phyloP scores from a whole-genome alignment of 2,888 invertebrate species.

The Corythucha ciliata region DNA sequence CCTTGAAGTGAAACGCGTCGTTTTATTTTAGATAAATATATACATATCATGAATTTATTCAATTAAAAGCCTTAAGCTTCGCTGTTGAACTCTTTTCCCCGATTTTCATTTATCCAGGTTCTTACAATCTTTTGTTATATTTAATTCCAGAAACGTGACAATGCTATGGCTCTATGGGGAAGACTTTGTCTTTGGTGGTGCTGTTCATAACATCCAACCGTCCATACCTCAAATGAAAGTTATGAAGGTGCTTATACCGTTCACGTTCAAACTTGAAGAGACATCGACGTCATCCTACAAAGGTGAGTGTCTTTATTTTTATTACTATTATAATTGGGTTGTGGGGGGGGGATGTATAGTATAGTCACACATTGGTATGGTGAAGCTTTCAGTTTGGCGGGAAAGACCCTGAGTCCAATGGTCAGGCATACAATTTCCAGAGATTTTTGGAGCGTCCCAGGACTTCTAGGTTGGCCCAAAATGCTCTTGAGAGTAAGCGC shows the following conservation, averaged over 20 bases:
- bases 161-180: slow-evolving; percentile 63
- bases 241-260: slow-evolving; percentile 75
- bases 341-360: no score
- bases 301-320: slow-evolving; percentile 17
- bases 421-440: no score
- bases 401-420: no score
- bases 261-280: slow-evolving; percentile 67
- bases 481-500: no score
- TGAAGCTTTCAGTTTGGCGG: no score
- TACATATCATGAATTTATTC: no score
- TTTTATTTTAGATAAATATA: no score
- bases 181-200: slow-evolving; percentile 47
- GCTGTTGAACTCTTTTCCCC: not conserved
- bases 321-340: no score
- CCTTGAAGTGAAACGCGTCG: no score
- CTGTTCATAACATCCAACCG: slow-evolving; percentile 43
- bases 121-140: slow-evolving; percentile 26
- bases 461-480: no score
- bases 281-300: slow-evolving; percentile 43
- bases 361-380: no score
- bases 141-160: slow-evolving; percentile 59
- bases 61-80: not conserved
- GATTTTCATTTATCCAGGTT: not conserved
- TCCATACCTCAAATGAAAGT: slow-evolving; percentile 68
- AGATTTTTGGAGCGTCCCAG: no score